Percentiles rank a stretch among this genome's conserved stretches.
Conservation (phyloP, 53 echinoderm and acorn worm species). For the Luidia sarsii region DNA sequence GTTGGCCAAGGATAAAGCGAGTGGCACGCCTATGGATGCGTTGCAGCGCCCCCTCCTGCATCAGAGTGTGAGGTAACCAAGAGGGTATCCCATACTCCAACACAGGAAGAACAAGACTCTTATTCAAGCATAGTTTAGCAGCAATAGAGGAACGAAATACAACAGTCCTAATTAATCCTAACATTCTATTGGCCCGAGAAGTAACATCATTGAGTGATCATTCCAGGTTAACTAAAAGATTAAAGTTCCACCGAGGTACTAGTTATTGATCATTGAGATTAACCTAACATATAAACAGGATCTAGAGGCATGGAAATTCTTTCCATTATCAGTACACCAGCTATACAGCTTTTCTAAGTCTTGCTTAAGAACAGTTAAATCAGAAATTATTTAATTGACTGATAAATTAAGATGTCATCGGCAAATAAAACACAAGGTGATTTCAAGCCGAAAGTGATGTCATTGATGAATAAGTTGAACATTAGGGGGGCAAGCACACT, state of each 20-base stretch:
- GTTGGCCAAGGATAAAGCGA: not conserved
- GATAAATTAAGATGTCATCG: not conserved
- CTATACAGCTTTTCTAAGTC: not conserved
- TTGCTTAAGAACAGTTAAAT: not conserved
- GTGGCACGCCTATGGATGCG: slow-evolving; percentile 1
- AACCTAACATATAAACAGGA: not conserved
- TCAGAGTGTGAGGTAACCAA: not conserved
- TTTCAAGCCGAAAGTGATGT: no score
- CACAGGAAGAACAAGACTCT: slow-evolving; percentile 6
- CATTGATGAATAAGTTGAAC: not conserved
- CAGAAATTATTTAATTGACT: not conserved
- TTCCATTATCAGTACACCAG: not conserved
- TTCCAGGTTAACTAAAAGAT: not conserved
- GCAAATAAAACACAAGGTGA: not conserved
- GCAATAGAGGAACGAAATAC: not conserved
- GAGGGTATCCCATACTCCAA: not conserved
- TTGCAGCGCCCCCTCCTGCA: slow-evolving; percentile 4
- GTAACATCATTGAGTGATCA: no score
- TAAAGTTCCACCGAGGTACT: not conserved
- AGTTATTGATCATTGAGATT: not conserved
- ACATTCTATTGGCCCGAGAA: no score
- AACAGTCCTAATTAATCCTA: not conserved
- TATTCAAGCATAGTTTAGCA: not conserved
- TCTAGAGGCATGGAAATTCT: not conserved
- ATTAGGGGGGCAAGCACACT: slow-evolving; percentile 28